Base-by-base conservation (phyloP, 2,888 invertebrate genomes). In the Holacanthella duospinosa region DNA sequence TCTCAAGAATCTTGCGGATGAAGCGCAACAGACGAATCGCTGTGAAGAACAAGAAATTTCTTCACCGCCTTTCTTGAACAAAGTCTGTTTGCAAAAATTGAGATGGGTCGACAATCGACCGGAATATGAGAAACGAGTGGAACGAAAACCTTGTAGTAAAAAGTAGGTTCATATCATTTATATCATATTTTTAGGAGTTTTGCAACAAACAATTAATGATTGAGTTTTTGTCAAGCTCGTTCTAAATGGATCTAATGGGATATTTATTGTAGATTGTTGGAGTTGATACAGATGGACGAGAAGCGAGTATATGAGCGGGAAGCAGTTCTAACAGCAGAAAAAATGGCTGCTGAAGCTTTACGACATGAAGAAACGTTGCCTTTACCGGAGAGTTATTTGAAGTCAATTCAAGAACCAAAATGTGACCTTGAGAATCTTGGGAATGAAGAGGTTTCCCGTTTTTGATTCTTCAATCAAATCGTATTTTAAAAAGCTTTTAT, bases 71-170 rank as follows among this genome's bases (percentile, higher is more conserved):
- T 48, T 68, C 43, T 61, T 62, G 28, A 65, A 64, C 24, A 55
- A 63, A 43, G 60, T 60, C 19, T 71, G 71, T 29, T 65, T 64
- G 63, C 65, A 67, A 27, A 48, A 55, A 59, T 65, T 70, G 67
- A 36, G 66, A 3, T 44, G 57, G 9, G 65, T 59, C 19, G 66
- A 65, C 59, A 26, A 63, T 29, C 59, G 66, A 25, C 64, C 67
- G 0, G 67, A 68, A 6, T 65, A 66, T 24, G 36, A 12, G 21
- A 63, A 61, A 19, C 61, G 43, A 24, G 48, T 28, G 12, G 29
- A 25, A 12, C 24, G 59, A 27, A 63, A 59, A 43, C 62, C 62
- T 55, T 57, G 62, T 58, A 66, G 63, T 44, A 1, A 29, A 29
- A 29, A 62, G 43, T 44, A 36, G 43, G 44, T 6, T 16, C n/a